A percentile compares a stretch with the other conserved stretches of the same genome.
phyloP scores from a whole-genome alignment of 2,113 vertebrate species.

The Taurulus bubalis region DNA sequence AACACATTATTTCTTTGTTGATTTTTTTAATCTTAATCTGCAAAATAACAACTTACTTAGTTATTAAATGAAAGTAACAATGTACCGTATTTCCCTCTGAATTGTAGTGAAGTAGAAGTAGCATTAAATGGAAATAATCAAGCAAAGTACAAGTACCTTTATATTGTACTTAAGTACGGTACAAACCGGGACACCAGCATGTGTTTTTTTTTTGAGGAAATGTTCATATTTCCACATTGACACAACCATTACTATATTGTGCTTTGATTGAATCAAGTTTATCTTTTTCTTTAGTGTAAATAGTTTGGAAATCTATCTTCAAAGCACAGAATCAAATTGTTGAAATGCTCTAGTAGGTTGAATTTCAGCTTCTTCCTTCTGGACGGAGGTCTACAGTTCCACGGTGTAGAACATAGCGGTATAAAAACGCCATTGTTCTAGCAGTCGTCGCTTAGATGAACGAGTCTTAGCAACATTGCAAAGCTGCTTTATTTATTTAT shows the following conservation, averaged over 20 bases:
- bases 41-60: not conserved
- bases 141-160: not conserved
- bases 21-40: not conserved
- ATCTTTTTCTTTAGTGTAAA: no score
- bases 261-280: no score
- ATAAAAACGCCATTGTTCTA: not conserved
- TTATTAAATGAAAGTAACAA: not conserved
- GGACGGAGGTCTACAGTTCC: not conserved
- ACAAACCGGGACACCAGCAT: not conserved
- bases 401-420: not conserved
- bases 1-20: not conserved
- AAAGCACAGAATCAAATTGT: not conserved
- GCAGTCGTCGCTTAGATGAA: not conserved
- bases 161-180: not conserved
- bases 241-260: no score
- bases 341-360: no score
- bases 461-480: not conserved
- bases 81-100: not conserved
- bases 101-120: not conserved
- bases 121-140: not conserved
- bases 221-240: no score
- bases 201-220: no score
- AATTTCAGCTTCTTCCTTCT: no score
- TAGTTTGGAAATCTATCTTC: not conserved
- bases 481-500: not conserved